Evolutionary conservation across 2,888 invertebrate genomes (phyloP).

Genomic region (Phragmatobia fuliginosa): DNA sequence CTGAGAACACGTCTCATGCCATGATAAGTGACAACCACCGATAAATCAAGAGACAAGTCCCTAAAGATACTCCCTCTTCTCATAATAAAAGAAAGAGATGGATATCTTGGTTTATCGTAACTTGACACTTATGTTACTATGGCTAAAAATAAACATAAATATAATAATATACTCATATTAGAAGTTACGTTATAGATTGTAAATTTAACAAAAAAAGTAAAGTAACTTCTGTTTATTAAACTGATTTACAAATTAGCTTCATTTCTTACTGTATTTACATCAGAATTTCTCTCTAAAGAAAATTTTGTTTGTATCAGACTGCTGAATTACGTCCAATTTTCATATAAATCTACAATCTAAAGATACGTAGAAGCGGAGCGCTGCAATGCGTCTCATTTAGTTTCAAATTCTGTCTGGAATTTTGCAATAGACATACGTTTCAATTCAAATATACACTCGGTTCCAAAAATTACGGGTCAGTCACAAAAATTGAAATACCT

Average conservation of each 20-base stretch:
- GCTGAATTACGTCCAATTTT: background rate
- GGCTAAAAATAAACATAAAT: background rate
- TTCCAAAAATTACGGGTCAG: no score
- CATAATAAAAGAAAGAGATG: background rate
- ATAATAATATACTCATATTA: background rate
- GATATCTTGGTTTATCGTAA: background rate
- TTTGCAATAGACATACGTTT: conserved; percentile 3
- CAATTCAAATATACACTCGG: conserved; percentile 1
- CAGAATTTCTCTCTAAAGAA: background rate
- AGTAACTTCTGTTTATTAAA: background rate
- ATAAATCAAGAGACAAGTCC: background rate
- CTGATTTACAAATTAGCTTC: background rate
- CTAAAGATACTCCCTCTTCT: background rate
- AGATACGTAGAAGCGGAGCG: background rate
- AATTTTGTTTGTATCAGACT: background rate
- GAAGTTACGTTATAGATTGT: no score
- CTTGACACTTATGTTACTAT: background rate
- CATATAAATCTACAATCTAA: background rate
- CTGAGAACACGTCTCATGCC: background rate
- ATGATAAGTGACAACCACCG: no score
- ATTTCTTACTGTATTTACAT: background rate
- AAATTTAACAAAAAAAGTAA: background rate
- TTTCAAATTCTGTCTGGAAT: conserved; percentile 8
- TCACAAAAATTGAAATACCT: no score
- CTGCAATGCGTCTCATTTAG: conserved; percentile 16